Evolutionary conservation across 2,888 invertebrate species (phyloP).

Genomic region (Eumerus sabulonum): DNA sequence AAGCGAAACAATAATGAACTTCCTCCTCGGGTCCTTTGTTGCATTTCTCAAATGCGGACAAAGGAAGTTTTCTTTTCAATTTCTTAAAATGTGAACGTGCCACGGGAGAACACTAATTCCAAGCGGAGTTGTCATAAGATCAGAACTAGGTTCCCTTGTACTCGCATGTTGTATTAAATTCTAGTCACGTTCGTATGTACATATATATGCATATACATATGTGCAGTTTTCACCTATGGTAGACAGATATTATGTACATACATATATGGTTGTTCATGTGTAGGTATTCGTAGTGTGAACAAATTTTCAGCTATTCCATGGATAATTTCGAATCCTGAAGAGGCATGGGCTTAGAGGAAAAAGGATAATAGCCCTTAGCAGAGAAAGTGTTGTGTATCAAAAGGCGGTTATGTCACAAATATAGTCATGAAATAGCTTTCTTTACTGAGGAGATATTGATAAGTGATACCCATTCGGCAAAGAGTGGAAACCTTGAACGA

Average conservation of each 20-base stretch:
- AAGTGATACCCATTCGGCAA: conserved; percentile 21
- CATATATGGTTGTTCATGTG: conserved; percentile 3
- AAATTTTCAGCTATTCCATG: conserved; percentile 30
- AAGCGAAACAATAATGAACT: conserved; percentile 35
- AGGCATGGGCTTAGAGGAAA: neutral
- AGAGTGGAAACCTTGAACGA: neutral
- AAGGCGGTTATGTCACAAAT: conserved; percentile 38
- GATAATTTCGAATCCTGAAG: conserved; percentile 21
- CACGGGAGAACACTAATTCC: conserved; percentile 25
- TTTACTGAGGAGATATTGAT: conserved; percentile 11
- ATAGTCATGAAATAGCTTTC: conserved; percentile 35
- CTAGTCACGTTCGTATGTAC: neutral
- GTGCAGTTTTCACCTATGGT: too few species aligned
- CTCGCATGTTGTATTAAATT: conserved; percentile 3
- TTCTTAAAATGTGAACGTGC: conserved; percentile 52
- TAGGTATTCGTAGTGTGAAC: conserved; percentile 8
- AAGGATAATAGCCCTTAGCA: conserved; percentile 12
- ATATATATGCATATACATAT: neutral
- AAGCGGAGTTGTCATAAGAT: conserved; percentile 18
- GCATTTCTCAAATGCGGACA: conserved; percentile 2
- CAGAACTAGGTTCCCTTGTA: neutral
- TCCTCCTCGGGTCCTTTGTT: conserved; percentile 34
- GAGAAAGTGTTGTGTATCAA: conserved; percentile 6
- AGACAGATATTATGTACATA: too few species aligned
- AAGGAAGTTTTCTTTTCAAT: conserved; percentile 51